Evolutionary conservation across 2,113 vertebrate genomes (phyloP), one percentile per base, ranked within the genome.

Genomic region (Phylloscopus trochilus): DNA sequence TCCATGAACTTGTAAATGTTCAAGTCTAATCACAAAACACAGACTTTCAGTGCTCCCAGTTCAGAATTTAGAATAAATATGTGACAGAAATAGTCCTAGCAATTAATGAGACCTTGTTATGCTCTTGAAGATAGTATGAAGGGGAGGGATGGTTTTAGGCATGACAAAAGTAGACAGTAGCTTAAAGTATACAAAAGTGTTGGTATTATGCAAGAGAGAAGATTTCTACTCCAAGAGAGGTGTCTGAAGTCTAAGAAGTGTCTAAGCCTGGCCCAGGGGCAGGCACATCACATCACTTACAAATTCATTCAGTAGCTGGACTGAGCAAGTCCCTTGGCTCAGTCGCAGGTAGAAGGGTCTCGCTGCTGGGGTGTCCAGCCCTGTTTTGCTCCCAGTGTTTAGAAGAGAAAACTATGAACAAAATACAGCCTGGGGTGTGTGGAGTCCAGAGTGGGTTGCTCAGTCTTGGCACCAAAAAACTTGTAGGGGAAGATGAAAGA

Each of bases 401-500:
- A n/a, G 37, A 11, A 6, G 4, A 80, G 35, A n/a, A 47, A 68
- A 22, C 12, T 24, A 9, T 33, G 59, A 78, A 70, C 1, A 51
- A 13, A 43, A 70, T 28, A 24, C 13, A 41, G 33, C 35, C 6
- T 30, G 15, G 1, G 2, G 1, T 22, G 7, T 41, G 18, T 56
- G 68, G 1, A 2, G 13, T 43, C 14, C 53, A 13, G 35, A 47
- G 37, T 73, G 6, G 15, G 4, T 47, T 74, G 10, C 7, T 82
- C 7, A 27, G 14, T 44, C 33, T 77, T 21, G 16, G 18, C 33
- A 49, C 22, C 21, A 3, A 3, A 30, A 64, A 64, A 23, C 7
- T 3, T 69, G 2, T 0, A 15, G 11, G 23, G 31, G 33, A 59
- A 43, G 19, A 23, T 46, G 19, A 10, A n/a, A 28, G n/a, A 10